Evolutionary conservation across 2,888 invertebrate species (phyloP).

Genomic region (Noctua janthe): DNA sequence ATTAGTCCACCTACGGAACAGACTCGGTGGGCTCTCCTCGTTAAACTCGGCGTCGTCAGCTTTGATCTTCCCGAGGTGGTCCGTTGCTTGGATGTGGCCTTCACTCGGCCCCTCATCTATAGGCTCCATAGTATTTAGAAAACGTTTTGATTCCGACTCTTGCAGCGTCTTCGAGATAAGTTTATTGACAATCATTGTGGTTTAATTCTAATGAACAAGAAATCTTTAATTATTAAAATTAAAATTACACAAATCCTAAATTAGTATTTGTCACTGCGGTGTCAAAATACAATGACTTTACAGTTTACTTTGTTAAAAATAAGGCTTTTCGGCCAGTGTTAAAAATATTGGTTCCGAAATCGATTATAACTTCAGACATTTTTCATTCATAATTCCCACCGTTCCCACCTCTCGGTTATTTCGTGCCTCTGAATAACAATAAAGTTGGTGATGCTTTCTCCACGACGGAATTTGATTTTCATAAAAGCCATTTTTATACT

Average conservation of each 20-base stretch:
- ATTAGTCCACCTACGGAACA: constrained; percentile 64
- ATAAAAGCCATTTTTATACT: constrained; percentile 65
- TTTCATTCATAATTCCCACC: constrained; percentile 16
- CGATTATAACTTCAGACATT: constrained; percentile 8
- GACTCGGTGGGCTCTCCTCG: constrained; percentile 41
- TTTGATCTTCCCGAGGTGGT: neutral
- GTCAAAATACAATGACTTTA: constrained; percentile 32
- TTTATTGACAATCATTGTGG: constrained; percentile 34
- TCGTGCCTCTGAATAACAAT: constrained; percentile 38
- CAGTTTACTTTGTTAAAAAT: neutral
- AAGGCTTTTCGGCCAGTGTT: constrained; percentile 16
- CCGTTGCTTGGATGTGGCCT: neutral
- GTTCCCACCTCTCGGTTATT: constrained; percentile 14
- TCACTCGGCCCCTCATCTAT: constrained; percentile 4
- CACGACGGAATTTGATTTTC: constrained; percentile 69
- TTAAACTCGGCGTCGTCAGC: neutral
- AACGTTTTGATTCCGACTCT: constrained; percentile 8
- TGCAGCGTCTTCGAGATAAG: constrained; percentile 1
- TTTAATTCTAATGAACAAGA: neutral
- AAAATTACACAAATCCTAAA: neutral
- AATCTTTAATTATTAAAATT: neutral
- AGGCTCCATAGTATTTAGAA: neutral
- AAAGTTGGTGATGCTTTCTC: constrained; percentile 53
- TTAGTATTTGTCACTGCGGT: neutral
- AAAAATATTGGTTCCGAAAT: constrained; percentile 18